Evolutionary conservation across 1,140 invertebrate species (phyloP).

Genomic region (Helicorthomorpha holstii): DNA sequence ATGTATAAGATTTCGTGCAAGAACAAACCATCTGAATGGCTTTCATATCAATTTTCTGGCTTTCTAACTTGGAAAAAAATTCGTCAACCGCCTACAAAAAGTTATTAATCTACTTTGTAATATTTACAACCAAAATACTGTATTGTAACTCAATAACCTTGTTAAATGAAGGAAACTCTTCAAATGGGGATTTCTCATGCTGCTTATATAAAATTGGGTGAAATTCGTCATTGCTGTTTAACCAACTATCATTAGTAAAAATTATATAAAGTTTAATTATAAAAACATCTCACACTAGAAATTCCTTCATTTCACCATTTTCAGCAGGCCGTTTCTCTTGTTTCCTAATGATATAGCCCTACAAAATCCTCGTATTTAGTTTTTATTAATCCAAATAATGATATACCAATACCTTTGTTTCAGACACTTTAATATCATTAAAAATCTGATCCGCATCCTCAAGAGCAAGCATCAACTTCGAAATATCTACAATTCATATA

Average conservation of each 20-base stretch:
- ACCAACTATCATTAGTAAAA: neutral
- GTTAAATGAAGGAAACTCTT: slow-evolving; percentile 64
- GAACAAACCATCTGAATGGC: slow-evolving; percentile 51
- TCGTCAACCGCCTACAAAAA: slow-evolving; percentile 65
- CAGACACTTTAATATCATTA: slow-evolving; percentile 29
- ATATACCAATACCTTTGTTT: slow-evolving; percentile 31
- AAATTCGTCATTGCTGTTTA: slow-evolving; percentile 30
- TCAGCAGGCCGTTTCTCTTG: slow-evolving; percentile 45
- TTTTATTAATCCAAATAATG: slow-evolving; percentile 2
- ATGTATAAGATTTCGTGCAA: slow-evolving; percentile 3
- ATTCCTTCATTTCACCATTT: slow-evolving; percentile 28
- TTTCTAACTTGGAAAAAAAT: slow-evolving; percentile 87
- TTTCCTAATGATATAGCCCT: slow-evolving; percentile 76
- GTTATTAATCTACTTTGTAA: slow-evolving; percentile 8
- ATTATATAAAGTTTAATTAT: slow-evolving; percentile 55
- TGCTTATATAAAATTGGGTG: slow-evolving; percentile 57
- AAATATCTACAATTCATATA: slow-evolving; percentile 46
- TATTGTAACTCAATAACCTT: slow-evolving; percentile 20
- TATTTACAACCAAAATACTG: neutral
- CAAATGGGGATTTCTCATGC: slow-evolving; percentile 37
- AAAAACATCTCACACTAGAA: slow-evolving; percentile 47
- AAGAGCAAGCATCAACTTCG: slow-evolving; percentile 46
- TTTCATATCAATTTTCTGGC: slow-evolving; percentile 88
- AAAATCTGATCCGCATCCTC: slow-evolving; percentile 48
- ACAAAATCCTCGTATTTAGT: neutral